These are phyloP conservation scores for Sula dactylatra DNA, from an alignment of 2,113 vertebrate species.

Conservation along the genomic window DNA sequence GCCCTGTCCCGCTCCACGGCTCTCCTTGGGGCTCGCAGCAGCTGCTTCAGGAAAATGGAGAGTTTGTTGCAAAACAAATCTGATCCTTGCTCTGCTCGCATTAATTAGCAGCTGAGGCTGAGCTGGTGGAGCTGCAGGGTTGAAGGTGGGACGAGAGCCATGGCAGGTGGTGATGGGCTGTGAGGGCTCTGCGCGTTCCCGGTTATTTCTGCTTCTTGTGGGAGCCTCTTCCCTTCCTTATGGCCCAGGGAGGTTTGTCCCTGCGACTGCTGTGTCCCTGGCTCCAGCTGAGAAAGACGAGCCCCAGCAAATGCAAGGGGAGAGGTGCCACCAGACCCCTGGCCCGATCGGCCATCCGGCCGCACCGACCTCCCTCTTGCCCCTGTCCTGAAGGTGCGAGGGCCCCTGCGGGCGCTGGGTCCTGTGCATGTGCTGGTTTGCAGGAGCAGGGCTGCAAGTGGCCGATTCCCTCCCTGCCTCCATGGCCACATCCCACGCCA, in stretches of 20 bases:
- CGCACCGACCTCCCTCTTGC: neutral
- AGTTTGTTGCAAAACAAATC: accelerated
- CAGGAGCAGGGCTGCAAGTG: neutral
- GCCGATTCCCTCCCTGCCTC: neutral
- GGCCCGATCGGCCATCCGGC: accelerated
- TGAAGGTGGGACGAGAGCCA: accelerated
- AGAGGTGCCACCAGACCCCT: neutral
- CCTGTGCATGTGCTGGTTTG: accelerated
- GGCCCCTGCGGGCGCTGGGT: neutral
- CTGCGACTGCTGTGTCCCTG: accelerated
- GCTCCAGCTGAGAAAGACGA: neutral
- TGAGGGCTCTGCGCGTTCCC: accelerated
- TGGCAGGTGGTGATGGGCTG: neutral
- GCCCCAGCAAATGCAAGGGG: neutral
- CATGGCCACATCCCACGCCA: neutral
- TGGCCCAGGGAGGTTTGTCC: neutral
- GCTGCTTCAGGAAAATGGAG: neutral
- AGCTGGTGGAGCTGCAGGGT: neutral
- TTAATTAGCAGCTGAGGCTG: neutral
- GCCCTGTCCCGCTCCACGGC: neutral
- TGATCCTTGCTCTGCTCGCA: accelerated
- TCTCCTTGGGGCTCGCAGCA: neutral
- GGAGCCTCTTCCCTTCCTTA: neutral
- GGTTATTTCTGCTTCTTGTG: neutral
- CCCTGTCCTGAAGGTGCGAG: neutral